phyloP scores from a whole-genome alignment of 2,888 invertebrate genomes.

The Dryadula phaetusa region DNA sequence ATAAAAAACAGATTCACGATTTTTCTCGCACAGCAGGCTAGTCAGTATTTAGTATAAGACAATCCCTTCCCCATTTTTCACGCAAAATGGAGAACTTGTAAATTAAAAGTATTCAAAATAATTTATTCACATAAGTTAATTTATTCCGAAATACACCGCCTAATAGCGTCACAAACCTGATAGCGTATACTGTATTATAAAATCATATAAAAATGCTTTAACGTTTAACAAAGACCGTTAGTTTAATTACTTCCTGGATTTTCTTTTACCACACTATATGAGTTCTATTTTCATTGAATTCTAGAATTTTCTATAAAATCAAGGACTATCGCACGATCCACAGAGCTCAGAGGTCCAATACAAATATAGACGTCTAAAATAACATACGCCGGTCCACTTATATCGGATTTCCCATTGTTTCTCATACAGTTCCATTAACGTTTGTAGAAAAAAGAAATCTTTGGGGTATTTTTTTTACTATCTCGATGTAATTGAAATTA shows the following conservation, averaged over 20 bases:
- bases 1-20: no score
- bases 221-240: not conserved
- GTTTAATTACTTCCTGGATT: constrained; percentile 6
- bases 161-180: no score
- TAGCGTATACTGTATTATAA: no score
- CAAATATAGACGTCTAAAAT: constrained; percentile 71
- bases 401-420: constrained; percentile 81
- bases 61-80: no score
- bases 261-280: not conserved
- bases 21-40: no score
- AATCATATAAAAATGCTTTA: not conserved
- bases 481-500: not conserved
- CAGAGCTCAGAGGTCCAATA: constrained; percentile 51
- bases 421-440: constrained; percentile 75
- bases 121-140: no score
- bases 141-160: no score
- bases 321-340: constrained; percentile 32
- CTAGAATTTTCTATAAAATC: constrained; percentile 36
- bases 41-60: no score
- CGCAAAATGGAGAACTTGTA: no score
- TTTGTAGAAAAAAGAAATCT: constrained; percentile 58
- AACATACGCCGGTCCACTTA: constrained; percentile 74
- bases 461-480: constrained; percentile 53
- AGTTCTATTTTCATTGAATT: constrained; percentile 16
- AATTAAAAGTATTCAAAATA: no score